These are phyloP conservation scores for Drosophila truncata DNA, from an alignment of 1,140 invertebrate genomes.

Conservation along the genomic window DNA sequence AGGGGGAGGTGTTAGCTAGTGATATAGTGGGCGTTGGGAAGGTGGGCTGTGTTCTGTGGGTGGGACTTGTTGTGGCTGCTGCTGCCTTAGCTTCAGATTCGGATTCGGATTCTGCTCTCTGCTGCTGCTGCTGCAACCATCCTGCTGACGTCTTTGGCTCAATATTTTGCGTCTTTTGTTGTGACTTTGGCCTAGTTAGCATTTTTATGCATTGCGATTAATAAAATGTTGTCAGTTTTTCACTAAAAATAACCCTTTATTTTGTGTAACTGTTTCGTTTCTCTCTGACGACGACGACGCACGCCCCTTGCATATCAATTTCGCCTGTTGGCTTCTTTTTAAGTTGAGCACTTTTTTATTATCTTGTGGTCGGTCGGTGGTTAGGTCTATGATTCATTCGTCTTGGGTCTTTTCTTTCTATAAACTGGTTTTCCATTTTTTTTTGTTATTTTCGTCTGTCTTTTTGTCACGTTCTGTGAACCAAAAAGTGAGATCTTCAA, in stretches of 20 bases:
- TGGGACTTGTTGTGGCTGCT: slow-evolving; percentile 29
- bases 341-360: slow-evolving; percentile 40
- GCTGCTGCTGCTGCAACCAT: slow-evolving; percentile 34
- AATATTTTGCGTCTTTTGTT: slow-evolving; percentile 62
- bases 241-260: background rate
- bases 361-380: slow-evolving; percentile 47
- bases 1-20: background rate
- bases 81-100: slow-evolving; percentile 13
- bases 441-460: slow-evolving; percentile 47
- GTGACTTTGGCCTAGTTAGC: slow-evolving; percentile 67
- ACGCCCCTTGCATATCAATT: slow-evolving; percentile 74
- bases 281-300: background rate
- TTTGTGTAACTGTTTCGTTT: slow-evolving; percentile 27
- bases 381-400: slow-evolving; percentile 69
- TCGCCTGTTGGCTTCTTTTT: slow-evolving; percentile 44
- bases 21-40: slow-evolving; percentile 6
- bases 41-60: background rate
- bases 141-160: slow-evolving; percentile 75
- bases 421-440: slow-evolving; percentile 73
- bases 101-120: slow-evolving; percentile 3
- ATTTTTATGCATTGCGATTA: slow-evolving; percentile 49
- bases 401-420: slow-evolving; percentile 48
- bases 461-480: slow-evolving; percentile 77
- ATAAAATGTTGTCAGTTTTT: slow-evolving; percentile 31
- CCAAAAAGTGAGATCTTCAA: slow-evolving; percentile 71